Evolutionary conservation across 2,797 vertebrate genomes (phyloP).

Genomic region (Chloroceryle amazona): DNA sequence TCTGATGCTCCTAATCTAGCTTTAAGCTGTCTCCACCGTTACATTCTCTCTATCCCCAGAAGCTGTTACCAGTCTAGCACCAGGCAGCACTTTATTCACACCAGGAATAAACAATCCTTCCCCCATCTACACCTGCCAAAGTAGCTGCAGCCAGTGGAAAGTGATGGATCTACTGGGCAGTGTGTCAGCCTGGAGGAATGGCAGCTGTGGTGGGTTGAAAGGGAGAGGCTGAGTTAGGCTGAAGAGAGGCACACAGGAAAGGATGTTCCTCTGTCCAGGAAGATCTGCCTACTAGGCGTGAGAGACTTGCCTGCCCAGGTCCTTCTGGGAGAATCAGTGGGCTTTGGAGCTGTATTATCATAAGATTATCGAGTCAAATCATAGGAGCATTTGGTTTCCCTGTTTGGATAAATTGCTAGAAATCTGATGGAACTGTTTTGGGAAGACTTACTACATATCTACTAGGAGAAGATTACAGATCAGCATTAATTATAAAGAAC

Average conservation of each 20-base stretch:
- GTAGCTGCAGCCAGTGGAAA: background rate
- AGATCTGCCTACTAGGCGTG: background rate
- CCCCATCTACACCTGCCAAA: too few relatives aligned
- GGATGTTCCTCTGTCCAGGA: background rate
- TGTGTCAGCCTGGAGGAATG: too few relatives aligned
- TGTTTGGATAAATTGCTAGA: background rate
- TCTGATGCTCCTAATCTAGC: background rate
- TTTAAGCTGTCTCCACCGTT: background rate
- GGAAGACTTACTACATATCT: background rate
- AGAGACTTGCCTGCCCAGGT: background rate
- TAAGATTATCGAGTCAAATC: background rate
- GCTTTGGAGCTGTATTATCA: background rate
- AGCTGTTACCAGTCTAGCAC: background rate
- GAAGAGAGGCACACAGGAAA: background rate
- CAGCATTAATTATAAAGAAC: background rate
- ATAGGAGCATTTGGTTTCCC: background rate
- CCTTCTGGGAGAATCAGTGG: background rate
- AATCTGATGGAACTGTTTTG: background rate
- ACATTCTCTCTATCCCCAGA: background rate
- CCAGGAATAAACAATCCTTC: background rate
- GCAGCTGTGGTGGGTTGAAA: background rate
- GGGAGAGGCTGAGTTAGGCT: background rate
- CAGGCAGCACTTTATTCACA: background rate
- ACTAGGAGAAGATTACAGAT: background rate
- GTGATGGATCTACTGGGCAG: background rate